These are phyloP conservation scores for Solen grandis DNA, from an alignment of 1,140 invertebrate species.

Conservation along the genomic window DNA sequence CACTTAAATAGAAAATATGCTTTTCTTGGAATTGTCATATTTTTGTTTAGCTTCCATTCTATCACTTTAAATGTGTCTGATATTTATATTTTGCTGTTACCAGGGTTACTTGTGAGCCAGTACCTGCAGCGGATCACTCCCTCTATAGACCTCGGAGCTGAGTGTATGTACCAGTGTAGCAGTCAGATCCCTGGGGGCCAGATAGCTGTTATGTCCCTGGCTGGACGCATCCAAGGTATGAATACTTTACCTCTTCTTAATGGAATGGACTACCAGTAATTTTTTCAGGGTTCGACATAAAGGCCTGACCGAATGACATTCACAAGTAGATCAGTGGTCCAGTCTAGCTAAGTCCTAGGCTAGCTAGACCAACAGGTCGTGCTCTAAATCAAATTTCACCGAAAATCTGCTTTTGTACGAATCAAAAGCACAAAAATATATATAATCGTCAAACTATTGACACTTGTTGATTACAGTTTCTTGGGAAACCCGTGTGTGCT, in stretches of 20 bases:
- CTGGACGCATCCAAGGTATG: conserved; percentile 87
- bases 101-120: conserved; percentile 92
- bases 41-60: too few relatives aligned
- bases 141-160: conserved; percentile 92
- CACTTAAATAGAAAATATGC: too few relatives aligned
- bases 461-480: neutral
- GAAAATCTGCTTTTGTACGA: neutral
- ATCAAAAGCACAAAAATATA: neutral
- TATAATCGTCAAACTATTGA: neutral
- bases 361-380: neutral
- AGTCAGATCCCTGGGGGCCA: conserved; percentile 90
- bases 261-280: neutral
- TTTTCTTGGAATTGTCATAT: too few relatives aligned
- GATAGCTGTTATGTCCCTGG: conserved; percentile 92
- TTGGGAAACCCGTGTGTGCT: neutral
- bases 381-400: neutral
- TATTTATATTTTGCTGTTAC: too few relatives aligned
- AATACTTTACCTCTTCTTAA: neutral
- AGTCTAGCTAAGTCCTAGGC: neutral
- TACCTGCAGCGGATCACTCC: conserved; percentile 94
- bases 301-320: too few relatives aligned
- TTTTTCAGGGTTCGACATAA: too few relatives aligned
- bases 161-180: conserved; percentile 95
- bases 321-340: neutral
- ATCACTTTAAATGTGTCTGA: too few relatives aligned